A percentile compares a stretch with the other conserved stretches of the same genome.
Conservation (phyloP, 2,113 vertebrate species). For the Rhinolophus ferrumequinum region DNA sequence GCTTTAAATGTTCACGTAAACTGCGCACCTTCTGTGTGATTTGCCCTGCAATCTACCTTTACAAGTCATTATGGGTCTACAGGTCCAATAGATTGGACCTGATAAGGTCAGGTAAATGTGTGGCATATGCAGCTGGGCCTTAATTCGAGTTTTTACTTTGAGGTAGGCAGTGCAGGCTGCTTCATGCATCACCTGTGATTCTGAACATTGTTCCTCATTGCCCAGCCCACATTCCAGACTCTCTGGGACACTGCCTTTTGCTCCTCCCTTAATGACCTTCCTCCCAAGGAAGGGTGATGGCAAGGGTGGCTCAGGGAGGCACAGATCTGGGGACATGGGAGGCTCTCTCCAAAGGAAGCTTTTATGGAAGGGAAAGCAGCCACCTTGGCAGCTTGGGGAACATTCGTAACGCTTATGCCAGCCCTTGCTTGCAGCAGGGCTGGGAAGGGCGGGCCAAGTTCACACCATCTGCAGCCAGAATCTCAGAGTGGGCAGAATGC, state of each 20-base stretch:
- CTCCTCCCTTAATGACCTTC: neutral
- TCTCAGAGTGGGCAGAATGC: neutral
- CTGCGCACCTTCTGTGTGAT: neutral
- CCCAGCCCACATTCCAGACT: neutral
- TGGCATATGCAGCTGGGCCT: constrained; percentile 38
- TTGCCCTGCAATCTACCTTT: constrained; percentile 29
- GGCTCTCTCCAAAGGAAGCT: neutral
- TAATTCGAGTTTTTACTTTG: constrained; percentile 55
- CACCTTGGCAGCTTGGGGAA: neutral
- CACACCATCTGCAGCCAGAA: neutral
- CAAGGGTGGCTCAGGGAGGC: neutral
- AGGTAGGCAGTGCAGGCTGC: constrained; percentile 42
- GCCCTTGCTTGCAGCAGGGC: neutral
- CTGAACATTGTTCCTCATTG: neutral
- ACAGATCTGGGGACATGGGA: neutral
- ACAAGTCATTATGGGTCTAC: constrained; percentile 54
- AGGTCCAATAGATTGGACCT: neutral
- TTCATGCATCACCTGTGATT: constrained; percentile 59
- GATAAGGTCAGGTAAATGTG: constrained; percentile 33
- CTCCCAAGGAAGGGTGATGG: neutral
- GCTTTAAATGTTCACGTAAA: neutral
- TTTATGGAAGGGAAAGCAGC: neutral
- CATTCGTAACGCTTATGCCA: neutral
- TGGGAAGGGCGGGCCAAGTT: neutral
- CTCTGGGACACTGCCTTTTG: neutral